Evolutionary conservation across 2,888 invertebrate genomes (phyloP).

Genomic region (Plebejus melissa): DNA sequence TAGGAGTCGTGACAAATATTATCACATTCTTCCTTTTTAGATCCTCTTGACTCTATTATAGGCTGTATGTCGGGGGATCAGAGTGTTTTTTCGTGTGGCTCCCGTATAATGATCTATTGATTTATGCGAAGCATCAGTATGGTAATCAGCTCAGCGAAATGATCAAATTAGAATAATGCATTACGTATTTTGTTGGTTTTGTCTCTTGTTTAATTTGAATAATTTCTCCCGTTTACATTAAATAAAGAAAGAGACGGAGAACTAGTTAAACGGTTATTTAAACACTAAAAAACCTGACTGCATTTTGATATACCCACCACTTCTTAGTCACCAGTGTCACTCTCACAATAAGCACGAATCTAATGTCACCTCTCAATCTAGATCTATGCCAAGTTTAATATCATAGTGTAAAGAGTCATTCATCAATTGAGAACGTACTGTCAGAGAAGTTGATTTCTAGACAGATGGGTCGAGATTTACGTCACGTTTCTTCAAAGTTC

Average conservation of each 20-base stretch:
- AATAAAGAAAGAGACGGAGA: neutral
- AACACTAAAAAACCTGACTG: no score
- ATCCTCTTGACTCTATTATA: neutral
- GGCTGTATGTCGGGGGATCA: neutral
- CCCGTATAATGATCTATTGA: conserved; percentile 23
- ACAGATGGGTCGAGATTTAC: no score
- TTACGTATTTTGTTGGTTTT: conserved; percentile 22
- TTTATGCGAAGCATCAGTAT: conserved; percentile 28
- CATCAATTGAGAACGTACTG: no score
- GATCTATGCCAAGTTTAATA: no score
- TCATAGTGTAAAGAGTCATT: no score
- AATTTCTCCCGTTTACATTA: conserved; percentile 11
- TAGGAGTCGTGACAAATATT: conserved; percentile 29
- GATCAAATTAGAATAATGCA: conserved; percentile 21
- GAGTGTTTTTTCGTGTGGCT: neutral
- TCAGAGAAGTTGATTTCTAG: no score
- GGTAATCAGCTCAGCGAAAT: conserved; percentile 23
- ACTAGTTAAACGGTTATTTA: neutral
- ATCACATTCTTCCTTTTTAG: conserved; percentile 22
- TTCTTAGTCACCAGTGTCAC: no score
- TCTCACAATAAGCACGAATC: no score
- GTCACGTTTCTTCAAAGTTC: no score
- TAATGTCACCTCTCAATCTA: no score
- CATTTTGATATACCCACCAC: no score
- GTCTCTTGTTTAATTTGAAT: neutral